These are phyloP conservation scores for Caenorhabditis remanei DNA, from an alignment of 1,140 invertebrate species.

Conservation along the genomic window DNA sequence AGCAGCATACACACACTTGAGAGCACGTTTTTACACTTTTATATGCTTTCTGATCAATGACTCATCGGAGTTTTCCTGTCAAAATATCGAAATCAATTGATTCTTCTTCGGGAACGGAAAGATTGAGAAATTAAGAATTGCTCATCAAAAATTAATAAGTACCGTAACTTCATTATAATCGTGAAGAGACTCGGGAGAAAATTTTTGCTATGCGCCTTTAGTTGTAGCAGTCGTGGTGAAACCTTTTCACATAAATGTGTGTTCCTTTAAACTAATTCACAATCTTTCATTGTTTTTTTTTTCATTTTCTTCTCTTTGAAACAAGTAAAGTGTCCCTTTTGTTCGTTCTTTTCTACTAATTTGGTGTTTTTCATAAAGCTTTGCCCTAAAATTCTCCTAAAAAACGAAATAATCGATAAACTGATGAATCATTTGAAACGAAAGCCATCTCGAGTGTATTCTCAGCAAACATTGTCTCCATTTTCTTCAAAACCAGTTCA, in stretches of 20 bases:
- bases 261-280: no score
- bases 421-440: background rate
- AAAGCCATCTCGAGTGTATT: slow-evolving; percentile 21
- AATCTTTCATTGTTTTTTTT: no score
- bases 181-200: no score
- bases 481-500: slow-evolving; percentile 14
- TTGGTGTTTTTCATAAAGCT: no score
- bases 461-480: slow-evolving; percentile 17
- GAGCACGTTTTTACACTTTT: slow-evolving; percentile 39
- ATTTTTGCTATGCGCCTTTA: no score
- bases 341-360: no score
- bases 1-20: slow-evolving; percentile 47
- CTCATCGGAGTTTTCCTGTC: slow-evolving; percentile 16
- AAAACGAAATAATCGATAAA: slow-evolving; percentile 35
- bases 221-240: no score
- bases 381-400: background rate
- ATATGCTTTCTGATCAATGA: slow-evolving; percentile 10
- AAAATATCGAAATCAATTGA: background rate
- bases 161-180: no score
- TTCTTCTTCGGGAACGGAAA: background rate
- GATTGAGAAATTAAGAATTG: background rate
- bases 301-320: no score
- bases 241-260: no score
- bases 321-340: no score
- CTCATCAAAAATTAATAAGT: no score